phyloP scores from a whole-genome alignment of 2,113 vertebrate genomes.

The Turnix velox region DNA sequence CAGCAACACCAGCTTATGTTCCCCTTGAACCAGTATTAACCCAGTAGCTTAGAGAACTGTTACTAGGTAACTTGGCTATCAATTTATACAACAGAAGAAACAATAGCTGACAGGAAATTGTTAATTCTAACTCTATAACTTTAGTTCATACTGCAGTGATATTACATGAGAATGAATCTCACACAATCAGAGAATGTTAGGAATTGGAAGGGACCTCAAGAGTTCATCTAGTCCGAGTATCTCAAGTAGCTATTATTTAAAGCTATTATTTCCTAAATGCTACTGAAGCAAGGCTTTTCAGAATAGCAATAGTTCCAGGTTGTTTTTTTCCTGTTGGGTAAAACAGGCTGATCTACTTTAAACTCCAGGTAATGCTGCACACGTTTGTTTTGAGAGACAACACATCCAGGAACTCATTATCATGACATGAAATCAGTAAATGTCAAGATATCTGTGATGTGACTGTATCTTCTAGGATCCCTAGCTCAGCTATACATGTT shows the following conservation, averaged over 20 bases:
- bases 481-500: background rate
- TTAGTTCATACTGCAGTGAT: background rate
- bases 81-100: background rate
- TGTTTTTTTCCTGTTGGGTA: background rate
- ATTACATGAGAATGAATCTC: background rate
- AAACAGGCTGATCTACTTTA: background rate
- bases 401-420: background rate
- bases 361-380: too few species aligned
- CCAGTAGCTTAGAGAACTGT: background rate
- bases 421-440: background rate
- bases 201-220: too few species aligned
- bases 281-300: background rate
- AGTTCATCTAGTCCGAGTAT: too few species aligned
- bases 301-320: background rate
- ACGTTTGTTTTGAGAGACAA: background rate
- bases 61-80: background rate
- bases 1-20: background rate
- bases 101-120: background rate
- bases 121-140: background rate
- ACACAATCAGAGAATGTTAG: too few species aligned
- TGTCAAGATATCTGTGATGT: background rate
- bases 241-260: constrained; percentile 34
- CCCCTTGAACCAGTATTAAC: background rate
- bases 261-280: constrained; percentile 19
- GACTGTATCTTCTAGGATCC: background rate